Conservation (phyloP, 1,140 invertebrate species). For the Tetragonula clypearis region DNA sequence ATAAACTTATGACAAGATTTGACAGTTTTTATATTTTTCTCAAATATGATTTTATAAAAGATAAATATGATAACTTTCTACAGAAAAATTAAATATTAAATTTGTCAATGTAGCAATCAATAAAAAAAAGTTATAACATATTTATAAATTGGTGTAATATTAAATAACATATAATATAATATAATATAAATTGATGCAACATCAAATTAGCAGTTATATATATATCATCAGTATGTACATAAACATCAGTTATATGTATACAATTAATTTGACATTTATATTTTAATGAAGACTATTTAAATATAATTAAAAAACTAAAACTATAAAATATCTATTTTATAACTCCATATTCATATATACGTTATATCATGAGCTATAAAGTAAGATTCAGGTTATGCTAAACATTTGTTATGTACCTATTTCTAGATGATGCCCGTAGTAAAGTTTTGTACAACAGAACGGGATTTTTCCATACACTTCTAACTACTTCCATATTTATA, state of each 20-base stretch:
- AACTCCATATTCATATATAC: not conserved
- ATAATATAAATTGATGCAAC: not conserved
- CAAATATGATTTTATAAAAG: not conserved
- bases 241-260: too few relatives aligned
- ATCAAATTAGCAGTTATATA: not conserved
- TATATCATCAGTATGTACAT: too few relatives aligned
- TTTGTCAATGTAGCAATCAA: not conserved
- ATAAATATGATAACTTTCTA: not conserved
- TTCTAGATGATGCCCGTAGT: conserved; percentile 64
- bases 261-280: not conserved
- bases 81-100: not conserved
- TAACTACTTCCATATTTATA: conserved; percentile 73
- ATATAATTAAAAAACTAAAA: not conserved
- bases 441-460: conserved; percentile 72
- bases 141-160: not conserved
- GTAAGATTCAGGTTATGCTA: conserved; percentile 63
- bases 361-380: conserved; percentile 1
- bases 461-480: conserved; percentile 72
- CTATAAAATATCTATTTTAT: not conserved
- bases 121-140: not conserved
- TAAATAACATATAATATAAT: not conserved
- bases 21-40: not conserved
- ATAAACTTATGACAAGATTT: not conserved
- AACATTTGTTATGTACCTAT: conserved; percentile 68
- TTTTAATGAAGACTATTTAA: not conserved